Evolutionary conservation across 37 sponge, comb jelly and placozoan genomes (phyloP).

Genomic region (Axinella damicornis): DNA sequence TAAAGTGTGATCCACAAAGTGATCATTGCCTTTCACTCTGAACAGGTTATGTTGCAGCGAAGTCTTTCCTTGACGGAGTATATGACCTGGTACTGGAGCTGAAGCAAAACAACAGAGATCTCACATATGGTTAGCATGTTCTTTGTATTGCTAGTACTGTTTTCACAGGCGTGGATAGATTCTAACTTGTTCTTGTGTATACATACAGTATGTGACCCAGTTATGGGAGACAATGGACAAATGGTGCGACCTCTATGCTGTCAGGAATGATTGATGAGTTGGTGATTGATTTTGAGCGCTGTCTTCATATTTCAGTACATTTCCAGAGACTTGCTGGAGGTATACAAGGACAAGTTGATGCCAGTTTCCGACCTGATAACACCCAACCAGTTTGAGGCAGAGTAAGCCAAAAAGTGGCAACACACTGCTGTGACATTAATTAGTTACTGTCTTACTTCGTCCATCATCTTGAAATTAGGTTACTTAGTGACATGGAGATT

Average conservation of each 20-base stretch:
- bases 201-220: conserved; percentile 97
- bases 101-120: conserved; percentile 57
- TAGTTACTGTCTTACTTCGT: too few species aligned
- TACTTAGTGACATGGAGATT: conserved; percentile 76
- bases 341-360: conserved; percentile 83
- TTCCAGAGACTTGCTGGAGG: conserved; percentile 77
- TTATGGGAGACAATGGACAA: conserved; percentile 94
- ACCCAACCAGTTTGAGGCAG: conserved; percentile 97
- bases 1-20: too few species aligned
- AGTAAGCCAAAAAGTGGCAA: conserved; percentile 81
- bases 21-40: too few species aligned
- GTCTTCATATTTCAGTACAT: conserved; percentile 75
- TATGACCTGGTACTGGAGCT: conserved; percentile 72
- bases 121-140: conserved; percentile 74
- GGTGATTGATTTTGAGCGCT: too few species aligned
- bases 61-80: conserved; percentile 84
- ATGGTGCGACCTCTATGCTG: conserved; percentile 78
- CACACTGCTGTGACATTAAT: too few species aligned
- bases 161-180: too few species aligned
- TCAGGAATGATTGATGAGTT: conserved; percentile 4
- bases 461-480: conserved; percentile 39
- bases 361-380: conserved; percentile 92
- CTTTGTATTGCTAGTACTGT: too few species aligned
- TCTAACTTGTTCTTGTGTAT: too few species aligned
- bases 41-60: conserved; percentile 86